A percentile compares a stretch with the other conserved stretches of the same genome.
Evolutionary conservation across 2,113 vertebrate species (phyloP).

Genomic region (Macquaria australasica): DNA sequence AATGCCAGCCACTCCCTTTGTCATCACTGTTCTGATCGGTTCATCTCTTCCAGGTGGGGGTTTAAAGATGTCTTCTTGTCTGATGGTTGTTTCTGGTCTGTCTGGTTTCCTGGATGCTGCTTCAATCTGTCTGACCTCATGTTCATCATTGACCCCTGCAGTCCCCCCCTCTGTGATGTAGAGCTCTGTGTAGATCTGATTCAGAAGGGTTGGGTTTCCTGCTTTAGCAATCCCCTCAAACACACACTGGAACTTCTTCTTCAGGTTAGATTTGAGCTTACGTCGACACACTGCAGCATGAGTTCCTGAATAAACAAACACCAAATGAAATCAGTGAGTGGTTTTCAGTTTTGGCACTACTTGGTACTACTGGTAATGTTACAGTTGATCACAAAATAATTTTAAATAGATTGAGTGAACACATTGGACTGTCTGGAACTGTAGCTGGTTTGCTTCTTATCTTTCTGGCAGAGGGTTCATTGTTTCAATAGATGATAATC

Average conservation of each 20-base stretch:
- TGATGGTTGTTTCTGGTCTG: not conserved
- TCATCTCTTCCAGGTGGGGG: too few relatives aligned
- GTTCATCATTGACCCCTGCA: constrained; percentile 37
- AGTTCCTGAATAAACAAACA: not conserved
- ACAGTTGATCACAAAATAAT: too few relatives aligned
- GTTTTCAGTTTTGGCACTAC: too few relatives aligned
- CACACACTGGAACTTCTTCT: constrained; percentile 14
- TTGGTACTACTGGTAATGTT: too few relatives aligned
- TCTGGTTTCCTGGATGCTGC: not conserved
- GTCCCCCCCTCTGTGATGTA: constrained; percentile 60
- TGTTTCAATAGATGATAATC: too few relatives aligned
- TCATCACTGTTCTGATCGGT: too few relatives aligned
- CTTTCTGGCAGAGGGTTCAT: too few relatives aligned
- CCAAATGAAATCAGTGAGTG: not conserved
- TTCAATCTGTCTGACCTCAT: constrained; percentile 39
- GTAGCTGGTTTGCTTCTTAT: too few relatives aligned
- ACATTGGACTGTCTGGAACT: too few relatives aligned
- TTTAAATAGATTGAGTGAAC: too few relatives aligned
- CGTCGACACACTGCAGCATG: not conserved
- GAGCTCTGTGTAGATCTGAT: constrained; percentile 67
- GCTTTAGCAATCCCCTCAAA: not conserved
- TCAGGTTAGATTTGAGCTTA: constrained; percentile 30
- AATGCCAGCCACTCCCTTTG: too few relatives aligned
- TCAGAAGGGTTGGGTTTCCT: constrained; percentile 29
- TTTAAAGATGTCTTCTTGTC: too few relatives aligned